Conservation (phyloP, 1,140 invertebrate genomes). For the Cyclargus thomasi region DNA sequence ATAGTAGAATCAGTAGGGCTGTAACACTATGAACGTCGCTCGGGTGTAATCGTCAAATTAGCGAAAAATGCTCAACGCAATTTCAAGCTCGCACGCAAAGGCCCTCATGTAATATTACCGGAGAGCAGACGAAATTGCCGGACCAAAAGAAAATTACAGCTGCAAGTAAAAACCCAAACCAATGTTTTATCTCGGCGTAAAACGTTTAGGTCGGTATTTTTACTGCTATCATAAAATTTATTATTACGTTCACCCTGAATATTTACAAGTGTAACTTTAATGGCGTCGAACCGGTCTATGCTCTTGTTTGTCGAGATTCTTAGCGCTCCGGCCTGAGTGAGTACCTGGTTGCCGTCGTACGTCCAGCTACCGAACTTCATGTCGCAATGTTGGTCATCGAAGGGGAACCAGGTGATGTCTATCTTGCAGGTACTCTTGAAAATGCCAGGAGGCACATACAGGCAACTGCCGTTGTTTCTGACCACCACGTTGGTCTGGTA, state of each 20-base stretch:
- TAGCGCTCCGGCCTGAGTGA: neutral
- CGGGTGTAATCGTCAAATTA: neutral
- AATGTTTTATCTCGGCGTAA: constrained; percentile 13
- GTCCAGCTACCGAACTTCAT: constrained; percentile 98
- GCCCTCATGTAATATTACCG: constrained; percentile 18
- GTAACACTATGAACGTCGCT: neutral
- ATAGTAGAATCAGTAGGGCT: neutral
- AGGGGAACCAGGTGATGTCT: constrained; percentile 99
- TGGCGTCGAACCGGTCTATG: constrained; percentile 3
- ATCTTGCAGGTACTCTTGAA: constrained; percentile 99
- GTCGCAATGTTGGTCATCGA: constrained; percentile 97
- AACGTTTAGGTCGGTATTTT: constrained; percentile 12
- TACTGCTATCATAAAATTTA: constrained; percentile 11
- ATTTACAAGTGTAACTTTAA: neutral
- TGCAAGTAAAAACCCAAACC: constrained; percentile 17
- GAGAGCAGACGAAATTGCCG: constrained; percentile 16
- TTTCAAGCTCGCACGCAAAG: constrained; percentile 16
- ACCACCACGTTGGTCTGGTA: constrained; percentile 98
- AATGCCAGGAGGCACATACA: constrained; percentile 98
- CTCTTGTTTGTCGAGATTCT: constrained; percentile 9
- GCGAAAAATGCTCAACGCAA: constrained; percentile 7
- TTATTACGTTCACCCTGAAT: constrained; percentile 11
- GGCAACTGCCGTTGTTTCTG: constrained; percentile 94
- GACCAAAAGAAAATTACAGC: constrained; percentile 20
- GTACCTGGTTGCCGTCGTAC: constrained; percentile 94